These are phyloP conservation scores for Piprites chloris DNA, from an alignment of 2,113 vertebrate genomes.

Conservation along the genomic window DNA sequence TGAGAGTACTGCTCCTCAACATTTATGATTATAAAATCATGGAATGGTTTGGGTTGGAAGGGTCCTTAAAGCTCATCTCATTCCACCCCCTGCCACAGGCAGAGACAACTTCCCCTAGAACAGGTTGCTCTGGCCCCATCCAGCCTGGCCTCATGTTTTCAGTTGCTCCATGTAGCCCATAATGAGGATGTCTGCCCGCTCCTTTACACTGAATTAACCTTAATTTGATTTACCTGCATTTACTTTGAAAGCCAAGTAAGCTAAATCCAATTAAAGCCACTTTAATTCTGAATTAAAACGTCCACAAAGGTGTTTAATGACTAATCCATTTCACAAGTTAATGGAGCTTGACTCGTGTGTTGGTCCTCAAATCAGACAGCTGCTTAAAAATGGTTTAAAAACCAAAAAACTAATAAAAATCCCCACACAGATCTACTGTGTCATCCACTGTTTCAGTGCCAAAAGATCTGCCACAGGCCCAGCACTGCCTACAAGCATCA, in stretches of 20 bases:
- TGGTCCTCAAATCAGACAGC: not conserved
- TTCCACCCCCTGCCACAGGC: not conserved
- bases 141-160: not conserved
- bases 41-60: not conserved
- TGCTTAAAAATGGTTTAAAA: not conserved
- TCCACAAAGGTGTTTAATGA: conserved; percentile 23
- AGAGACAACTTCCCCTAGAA: not conserved
- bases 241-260: conserved; percentile 2
- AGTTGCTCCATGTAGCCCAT: not conserved
- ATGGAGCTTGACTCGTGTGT: not conserved
- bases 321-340: conserved; percentile 32
- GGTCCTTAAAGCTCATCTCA: not conserved
- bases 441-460: not conserved
- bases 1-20: not conserved
- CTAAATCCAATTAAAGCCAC: conserved; percentile 40
- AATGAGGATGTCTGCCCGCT: not conserved
- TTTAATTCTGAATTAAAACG: conserved; percentile 18
- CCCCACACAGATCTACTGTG: not conserved
- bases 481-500: not conserved
- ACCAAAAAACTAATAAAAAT: not conserved
- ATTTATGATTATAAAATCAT: not conserved
- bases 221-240: conserved; percentile 42
- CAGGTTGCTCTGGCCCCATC: not conserved
- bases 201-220: not conserved
- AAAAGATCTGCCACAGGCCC: not conserved